phyloP scores from a whole-genome alignment of 2,113 vertebrate genomes.

The Equus przewalskii region DNA sequence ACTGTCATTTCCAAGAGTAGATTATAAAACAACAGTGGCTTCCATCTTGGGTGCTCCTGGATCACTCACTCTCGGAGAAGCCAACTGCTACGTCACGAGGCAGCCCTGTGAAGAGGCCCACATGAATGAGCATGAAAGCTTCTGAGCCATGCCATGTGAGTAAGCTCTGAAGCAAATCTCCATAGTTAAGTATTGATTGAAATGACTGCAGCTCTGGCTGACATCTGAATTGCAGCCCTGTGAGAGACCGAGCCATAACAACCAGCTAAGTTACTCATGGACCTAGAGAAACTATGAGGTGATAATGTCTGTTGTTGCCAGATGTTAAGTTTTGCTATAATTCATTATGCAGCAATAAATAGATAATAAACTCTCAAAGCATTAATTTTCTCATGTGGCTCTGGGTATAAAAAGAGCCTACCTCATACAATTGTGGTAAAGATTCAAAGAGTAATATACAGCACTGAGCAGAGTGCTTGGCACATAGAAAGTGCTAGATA shows the following conservation, averaged over 20 bases:
- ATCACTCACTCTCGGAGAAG: not conserved
- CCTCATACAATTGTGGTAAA: not conserved
- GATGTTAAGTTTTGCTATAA: not conserved
- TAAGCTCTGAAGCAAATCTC: not conserved
- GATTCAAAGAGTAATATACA: not conserved
- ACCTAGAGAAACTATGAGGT: not conserved
- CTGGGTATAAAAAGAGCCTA: not conserved
- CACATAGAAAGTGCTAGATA: not conserved
- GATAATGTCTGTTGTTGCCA: not conserved
- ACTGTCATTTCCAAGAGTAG: not conserved
- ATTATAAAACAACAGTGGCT: not conserved
- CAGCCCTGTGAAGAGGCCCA: not conserved
- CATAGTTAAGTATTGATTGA: not conserved
- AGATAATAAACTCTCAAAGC: not conserved
- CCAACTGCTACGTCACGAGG: not conserved
- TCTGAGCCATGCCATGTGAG: not conserved
- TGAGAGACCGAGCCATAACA: not conserved
- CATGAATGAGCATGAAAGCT: fast-evolving
- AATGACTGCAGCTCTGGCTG: fast-evolving
- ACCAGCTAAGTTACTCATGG: no score
- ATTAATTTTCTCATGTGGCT: not conserved
- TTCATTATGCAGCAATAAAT: not conserved
- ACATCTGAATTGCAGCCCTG: fast-evolving
- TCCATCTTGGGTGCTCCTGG: not conserved
- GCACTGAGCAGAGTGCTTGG: not conserved